These are phyloP conservation scores for Vidua macroura DNA, from an alignment of 2,113 vertebrate genomes.

Conservation along the genomic window DNA sequence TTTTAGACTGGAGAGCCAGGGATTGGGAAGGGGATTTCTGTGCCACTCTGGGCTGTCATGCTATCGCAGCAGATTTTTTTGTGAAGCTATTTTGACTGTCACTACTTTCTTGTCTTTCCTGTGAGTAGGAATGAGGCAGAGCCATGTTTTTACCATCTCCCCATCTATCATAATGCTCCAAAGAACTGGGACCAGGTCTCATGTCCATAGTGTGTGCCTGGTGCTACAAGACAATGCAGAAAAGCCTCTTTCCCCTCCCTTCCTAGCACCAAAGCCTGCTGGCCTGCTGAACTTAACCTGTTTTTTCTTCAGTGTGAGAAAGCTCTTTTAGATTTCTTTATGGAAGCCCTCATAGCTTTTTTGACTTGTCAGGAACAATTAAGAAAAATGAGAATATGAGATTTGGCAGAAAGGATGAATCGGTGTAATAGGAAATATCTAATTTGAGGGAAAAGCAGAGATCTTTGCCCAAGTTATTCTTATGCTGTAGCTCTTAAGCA, in stretches of 20 bases:
- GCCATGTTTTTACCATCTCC: accelerated
- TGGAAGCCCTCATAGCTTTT: background rate
- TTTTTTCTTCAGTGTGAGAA: background rate
- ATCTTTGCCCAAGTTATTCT: background rate
- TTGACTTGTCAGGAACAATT: background rate
- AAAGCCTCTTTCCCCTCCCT: accelerated
- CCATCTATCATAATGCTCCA: accelerated
- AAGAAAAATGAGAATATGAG: background rate
- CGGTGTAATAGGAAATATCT: background rate
- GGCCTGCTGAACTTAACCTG: background rate
- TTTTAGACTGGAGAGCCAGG: background rate
- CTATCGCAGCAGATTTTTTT: background rate
- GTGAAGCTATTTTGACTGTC: background rate
- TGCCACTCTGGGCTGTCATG: background rate
- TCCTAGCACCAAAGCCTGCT: background rate
- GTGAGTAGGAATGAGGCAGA: background rate
- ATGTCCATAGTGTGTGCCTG: accelerated
- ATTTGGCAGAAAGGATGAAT: background rate
- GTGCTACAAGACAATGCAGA: background rate
- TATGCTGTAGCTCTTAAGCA: background rate
- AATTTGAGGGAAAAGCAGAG: background rate
- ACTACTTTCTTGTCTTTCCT: background rate
- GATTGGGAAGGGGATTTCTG: background rate
- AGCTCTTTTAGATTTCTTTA: background rate
- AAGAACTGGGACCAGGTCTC: background rate